phyloP scores from a whole-genome alignment of 1,140 invertebrate species.

The Listronotus oregonensis region DNA sequence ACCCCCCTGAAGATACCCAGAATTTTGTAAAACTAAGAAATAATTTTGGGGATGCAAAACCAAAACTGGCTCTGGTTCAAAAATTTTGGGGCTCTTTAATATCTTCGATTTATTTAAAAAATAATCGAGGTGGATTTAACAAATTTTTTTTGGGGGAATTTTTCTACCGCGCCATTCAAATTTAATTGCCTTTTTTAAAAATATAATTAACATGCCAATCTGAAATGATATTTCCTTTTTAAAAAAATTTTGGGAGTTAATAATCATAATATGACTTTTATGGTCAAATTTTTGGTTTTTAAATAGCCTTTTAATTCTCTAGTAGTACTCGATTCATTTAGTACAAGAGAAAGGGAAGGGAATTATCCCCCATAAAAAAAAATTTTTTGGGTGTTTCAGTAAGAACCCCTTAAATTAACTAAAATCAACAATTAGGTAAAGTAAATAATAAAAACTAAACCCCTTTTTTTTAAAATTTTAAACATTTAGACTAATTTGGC shows the following conservation, averaged over 20 bases:
- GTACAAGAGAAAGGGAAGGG: too few species aligned
- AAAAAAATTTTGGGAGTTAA: constrained; percentile 22
- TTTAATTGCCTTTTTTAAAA: neutral
- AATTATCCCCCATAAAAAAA: too few species aligned
- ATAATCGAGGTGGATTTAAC: constrained; percentile 12
- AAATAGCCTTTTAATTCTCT: neutral
- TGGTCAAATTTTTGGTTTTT: neutral
- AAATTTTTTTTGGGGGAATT: neutral
- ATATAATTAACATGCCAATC: neutral
- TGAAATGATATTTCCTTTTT: neutral
- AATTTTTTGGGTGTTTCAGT: too few species aligned
- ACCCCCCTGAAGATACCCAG: neutral
- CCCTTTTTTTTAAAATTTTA: too few species aligned
- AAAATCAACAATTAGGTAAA: too few species aligned
- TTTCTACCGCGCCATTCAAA: constrained; percentile 6
- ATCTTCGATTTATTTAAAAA: constrained; percentile 18
- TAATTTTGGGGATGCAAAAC: constrained; percentile 4
- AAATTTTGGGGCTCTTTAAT: neutral
- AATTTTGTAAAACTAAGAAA: neutral
- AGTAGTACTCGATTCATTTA: too few species aligned
- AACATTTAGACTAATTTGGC: too few species aligned
- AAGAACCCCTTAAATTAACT: too few species aligned
- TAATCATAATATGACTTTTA: constrained; percentile 3
- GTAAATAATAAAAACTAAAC: too few species aligned
- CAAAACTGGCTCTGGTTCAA: constrained; percentile 1